Percentiles rank a stretch among this genome's conserved stretches.
phyloP scores from a whole-genome alignment of 1,140 invertebrate species.

The Latrodectus geometricus region DNA sequence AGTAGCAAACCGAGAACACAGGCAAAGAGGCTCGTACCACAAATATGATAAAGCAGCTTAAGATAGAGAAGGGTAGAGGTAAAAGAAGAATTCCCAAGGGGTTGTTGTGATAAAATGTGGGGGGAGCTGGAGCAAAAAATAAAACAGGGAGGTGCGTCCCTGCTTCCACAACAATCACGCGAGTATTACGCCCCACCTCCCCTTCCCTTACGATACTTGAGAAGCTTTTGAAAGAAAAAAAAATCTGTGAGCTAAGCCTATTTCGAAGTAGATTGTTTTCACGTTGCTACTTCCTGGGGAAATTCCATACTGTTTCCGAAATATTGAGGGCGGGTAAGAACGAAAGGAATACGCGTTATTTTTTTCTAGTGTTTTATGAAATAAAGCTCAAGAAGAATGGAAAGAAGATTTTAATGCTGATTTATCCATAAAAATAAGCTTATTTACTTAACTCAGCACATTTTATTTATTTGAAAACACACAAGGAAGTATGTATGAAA shows the following conservation, averaged over 20 bases:
- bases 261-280: background rate
- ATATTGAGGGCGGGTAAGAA: background rate
- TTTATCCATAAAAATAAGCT: too few species aligned
- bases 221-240: background rate
- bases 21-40: background rate
- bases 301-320: background rate
- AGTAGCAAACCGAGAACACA: background rate
- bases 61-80: background rate
- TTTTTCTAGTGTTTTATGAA: background rate
- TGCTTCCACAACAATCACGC: conserved; percentile 14
- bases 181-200: background rate
- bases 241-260: background rate
- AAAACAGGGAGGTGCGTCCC: background rate
- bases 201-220: conserved; percentile 8
- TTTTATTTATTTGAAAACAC: too few species aligned
- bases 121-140: background rate
- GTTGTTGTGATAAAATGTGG: conserved; percentile 6
- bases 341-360: background rate
- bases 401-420: background rate
- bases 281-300: background rate
- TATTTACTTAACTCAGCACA: too few species aligned
- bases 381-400: background rate
- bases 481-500: too few species aligned
- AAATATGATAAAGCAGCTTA: background rate
- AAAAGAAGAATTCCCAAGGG: background rate